Conservation (phyloP, 2,113 vertebrate genomes). For the Dicerorhinus sumatrensis region DNA sequence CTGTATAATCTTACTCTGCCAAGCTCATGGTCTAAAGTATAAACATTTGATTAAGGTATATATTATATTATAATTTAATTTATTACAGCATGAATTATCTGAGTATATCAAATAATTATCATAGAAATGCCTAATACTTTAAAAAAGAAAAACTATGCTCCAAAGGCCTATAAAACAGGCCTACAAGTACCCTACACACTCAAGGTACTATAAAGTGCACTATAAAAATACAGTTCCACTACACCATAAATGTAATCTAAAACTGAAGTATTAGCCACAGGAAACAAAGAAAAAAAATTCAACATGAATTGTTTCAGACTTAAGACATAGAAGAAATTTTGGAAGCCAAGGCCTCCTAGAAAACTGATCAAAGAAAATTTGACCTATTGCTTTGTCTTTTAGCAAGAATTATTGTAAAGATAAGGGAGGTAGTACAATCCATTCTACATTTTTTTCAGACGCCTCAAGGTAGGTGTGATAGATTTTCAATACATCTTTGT, state of each 20-base stretch:
- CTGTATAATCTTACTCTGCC: background rate
- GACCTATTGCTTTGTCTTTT: background rate
- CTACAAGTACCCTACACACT: background rate
- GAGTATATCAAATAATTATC: background rate
- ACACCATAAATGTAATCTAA: background rate
- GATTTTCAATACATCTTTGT: background rate
- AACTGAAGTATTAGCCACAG: background rate
- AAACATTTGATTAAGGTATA: background rate
- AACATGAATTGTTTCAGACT: background rate
- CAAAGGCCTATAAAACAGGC: background rate
- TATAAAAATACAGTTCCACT: background rate
- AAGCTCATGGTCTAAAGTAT: background rate
- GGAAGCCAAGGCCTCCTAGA: background rate
- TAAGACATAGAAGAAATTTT: conserved; percentile 28
- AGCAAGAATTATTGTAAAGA: background rate
- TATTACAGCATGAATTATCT: background rate
- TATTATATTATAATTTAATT: background rate
- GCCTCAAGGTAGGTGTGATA: background rate
- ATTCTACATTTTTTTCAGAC: background rate
- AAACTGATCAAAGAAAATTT: background rate
- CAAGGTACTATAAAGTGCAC: background rate
- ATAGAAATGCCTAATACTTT: background rate
- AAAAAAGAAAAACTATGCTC: background rate
- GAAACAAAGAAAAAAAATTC: background rate
- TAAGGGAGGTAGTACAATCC: background rate